Percentiles rank a stretch among this genome's conserved stretches.
Evolutionary conservation across 2,113 vertebrate species (phyloP).

Genomic region (Circaetus gallicus): DNA sequence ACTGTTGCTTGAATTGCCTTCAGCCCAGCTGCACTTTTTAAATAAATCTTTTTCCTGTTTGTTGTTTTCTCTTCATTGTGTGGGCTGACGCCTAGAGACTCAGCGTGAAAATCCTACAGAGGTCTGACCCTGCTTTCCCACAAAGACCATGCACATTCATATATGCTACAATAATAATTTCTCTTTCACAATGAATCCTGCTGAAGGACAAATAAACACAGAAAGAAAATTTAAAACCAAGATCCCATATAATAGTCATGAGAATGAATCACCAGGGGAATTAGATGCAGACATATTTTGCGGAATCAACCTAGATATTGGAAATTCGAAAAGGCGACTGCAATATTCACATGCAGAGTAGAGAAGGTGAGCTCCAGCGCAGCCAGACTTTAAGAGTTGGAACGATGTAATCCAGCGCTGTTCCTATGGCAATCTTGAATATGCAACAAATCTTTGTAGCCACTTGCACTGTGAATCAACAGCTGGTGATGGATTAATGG

Average conservation of each 20-base stretch:
- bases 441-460: background rate
- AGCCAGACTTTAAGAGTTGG: background rate
- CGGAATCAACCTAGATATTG: background rate
- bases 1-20: background rate
- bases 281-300: background rate
- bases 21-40: background rate
- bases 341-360: background rate
- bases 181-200: background rate
- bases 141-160: background rate
- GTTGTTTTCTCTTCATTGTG: background rate
- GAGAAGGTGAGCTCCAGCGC: background rate
- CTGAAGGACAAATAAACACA: background rate
- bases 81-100: background rate
- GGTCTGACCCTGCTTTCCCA: background rate
- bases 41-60: background rate
- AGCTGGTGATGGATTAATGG: slow-evolving; percentile 38
- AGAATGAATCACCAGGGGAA: background rate
- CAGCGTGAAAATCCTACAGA: background rate
- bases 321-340: background rate
- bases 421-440: slow-evolving; percentile 1
- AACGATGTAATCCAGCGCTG: background rate
- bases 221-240: background rate
- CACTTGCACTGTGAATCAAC: background rate
- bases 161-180: background rate
- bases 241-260: background rate